A percentile compares a stretch with the other conserved stretches of the same genome.
phyloP scores from a whole-genome alignment of 2,888 invertebrate genomes.

The Cheiracanthium punctorium region DNA sequence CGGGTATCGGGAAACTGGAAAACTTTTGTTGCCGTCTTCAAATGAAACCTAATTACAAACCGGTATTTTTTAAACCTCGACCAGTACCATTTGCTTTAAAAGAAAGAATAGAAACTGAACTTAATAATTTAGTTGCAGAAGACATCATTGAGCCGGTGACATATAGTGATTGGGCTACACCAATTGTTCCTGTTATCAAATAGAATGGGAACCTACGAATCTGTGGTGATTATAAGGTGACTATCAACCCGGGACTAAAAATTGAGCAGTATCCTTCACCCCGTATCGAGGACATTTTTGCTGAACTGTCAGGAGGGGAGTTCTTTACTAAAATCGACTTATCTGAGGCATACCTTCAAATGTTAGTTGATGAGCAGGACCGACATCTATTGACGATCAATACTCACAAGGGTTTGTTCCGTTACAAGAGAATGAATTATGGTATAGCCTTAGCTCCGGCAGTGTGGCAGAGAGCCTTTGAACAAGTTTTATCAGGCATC shows the following conservation, averaged over 20 bases:
- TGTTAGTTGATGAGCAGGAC: slow-evolving; percentile 74
- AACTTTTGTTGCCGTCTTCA: slow-evolving; percentile 51
- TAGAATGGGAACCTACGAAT: slow-evolving; percentile 73
- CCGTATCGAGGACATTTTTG: slow-evolving; percentile 48
- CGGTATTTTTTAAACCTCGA: slow-evolving; percentile 51
- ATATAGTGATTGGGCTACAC: slow-evolving; percentile 47
- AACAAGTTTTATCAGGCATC: no score
- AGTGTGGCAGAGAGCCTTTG: slow-evolving; percentile 73
- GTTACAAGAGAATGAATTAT: slow-evolving; percentile 74
- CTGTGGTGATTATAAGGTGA: slow-evolving; percentile 74
- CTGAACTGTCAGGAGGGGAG: no score
- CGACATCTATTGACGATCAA: slow-evolving; percentile 74
- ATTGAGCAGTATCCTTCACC: slow-evolving; percentile 73
- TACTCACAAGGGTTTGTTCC: slow-evolving; percentile 75
- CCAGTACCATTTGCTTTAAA: slow-evolving; percentile 50
- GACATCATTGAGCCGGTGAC: slow-evolving; percentile 51
- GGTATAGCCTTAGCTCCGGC: slow-evolving; percentile 75
- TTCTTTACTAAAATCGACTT: slow-evolving; percentile 74
- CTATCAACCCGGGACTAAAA: slow-evolving; percentile 72
- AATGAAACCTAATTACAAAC: slow-evolving; percentile 52
- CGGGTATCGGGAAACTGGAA: slow-evolving; percentile 42
- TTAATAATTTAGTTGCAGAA: slow-evolving; percentile 44
- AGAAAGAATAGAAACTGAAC: slow-evolving; percentile 49
- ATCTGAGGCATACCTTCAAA: slow-evolving; percentile 74
- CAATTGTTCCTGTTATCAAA: slow-evolving; percentile 51